Evolutionary conservation across 23 tunicate genomes (phyloP), one percentile per base, ranked within the genome.

Genomic region (Halocynthia roretzi): DNA sequence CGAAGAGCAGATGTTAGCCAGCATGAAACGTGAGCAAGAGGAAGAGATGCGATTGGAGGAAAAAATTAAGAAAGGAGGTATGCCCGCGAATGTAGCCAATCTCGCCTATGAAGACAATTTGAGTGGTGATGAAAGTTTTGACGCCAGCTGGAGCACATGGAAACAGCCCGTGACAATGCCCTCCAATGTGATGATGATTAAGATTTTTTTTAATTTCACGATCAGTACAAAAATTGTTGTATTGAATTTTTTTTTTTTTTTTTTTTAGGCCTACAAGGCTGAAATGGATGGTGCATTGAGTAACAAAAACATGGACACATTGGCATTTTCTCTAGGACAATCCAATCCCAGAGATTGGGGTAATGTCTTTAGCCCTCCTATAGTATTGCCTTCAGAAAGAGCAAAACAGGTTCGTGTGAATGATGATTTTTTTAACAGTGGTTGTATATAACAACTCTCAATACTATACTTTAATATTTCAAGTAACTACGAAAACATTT

Each of bases 71-170:
- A 10, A 14, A 20, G 70, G 70, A 65, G 70, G 70, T 20, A 40
- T 20, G 10, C 22, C 70, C 22, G 70, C 48, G 5, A 48, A 48
- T 0, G 22, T 6, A 9, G 70, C 48, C 10, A 65, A 65, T 15
- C 70, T 65, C 22, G 31, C 70, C 22, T 65, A 65, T 65, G 70
- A 65, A 65, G 78, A 74, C 11, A 69, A 76, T 61, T 83, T 58
- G 10, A 61, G 51, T n/a, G 48, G 80, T 0, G 89, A 90, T 61
- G 89, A 90, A 14, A 91, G 97, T 53, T 82, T 91, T 49, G 91
- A 81, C 19, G 71, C 84, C 18, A 91, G 97, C 53, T 85, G 87
- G 87, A 85, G 90, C 82, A 91, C 97, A 6, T 91, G 83, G 80
- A 77, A 77, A 55, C 78, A 91, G 52, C 97, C 97, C 5, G 91